These are phyloP conservation scores for Mantis religiosa DNA, from an alignment of 2,888 invertebrate genomes.

Conservation along the genomic window DNA sequence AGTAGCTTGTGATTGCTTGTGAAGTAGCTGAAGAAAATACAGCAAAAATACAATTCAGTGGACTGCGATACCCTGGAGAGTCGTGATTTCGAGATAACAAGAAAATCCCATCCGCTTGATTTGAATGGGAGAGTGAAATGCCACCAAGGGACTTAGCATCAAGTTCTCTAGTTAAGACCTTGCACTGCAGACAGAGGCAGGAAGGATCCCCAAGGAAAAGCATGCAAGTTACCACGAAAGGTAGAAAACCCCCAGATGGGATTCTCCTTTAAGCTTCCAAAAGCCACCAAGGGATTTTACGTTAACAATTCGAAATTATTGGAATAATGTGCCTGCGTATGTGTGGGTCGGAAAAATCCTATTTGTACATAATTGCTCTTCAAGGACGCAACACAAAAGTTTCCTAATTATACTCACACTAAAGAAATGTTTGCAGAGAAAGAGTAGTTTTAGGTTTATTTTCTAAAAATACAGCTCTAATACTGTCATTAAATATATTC, in stretches of 20 bases:
- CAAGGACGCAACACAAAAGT: too few relatives aligned
- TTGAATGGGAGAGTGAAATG: background rate
- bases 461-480: too few relatives aligned
- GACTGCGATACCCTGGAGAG: background rate
- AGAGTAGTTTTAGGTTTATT: too few relatives aligned
- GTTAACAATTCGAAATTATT: too few relatives aligned
- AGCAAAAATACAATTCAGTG: background rate
- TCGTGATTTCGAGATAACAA: background rate
- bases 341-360: too few relatives aligned
- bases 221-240: background rate
- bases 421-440: too few relatives aligned
- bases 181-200: background rate
- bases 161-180: background rate
- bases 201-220: background rate
- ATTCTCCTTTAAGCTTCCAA: background rate
- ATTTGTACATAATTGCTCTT: too few relatives aligned
- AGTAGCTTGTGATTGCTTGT: background rate
- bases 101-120: background rate
- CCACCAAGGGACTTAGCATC: background rate
- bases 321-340: too few relatives aligned
- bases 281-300: too few relatives aligned
- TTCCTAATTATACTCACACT: too few relatives aligned
- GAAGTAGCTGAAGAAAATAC: background rate
- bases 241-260: background rate
- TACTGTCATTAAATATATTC: too few relatives aligned